These are phyloP conservation scores for Thunnus albacares DNA, from an alignment of 2,797 vertebrate genomes.

Conservation along the genomic window DNA sequence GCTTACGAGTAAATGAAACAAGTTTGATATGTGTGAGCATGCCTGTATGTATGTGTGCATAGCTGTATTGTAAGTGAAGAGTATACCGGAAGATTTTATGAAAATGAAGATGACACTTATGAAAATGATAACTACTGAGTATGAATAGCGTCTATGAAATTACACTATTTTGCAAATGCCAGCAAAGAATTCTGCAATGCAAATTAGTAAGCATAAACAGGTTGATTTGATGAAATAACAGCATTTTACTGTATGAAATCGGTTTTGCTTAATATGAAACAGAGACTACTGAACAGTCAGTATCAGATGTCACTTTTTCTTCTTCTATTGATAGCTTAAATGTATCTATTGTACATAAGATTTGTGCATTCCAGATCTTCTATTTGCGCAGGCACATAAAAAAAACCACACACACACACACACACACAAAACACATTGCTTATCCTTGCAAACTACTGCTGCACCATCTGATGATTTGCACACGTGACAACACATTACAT, in stretches of 20 bases:
- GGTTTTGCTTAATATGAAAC: slow-evolving; percentile 56
- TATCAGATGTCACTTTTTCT: slow-evolving; percentile 76
- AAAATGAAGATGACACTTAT: slow-evolving; percentile 33
- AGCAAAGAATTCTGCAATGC: slow-evolving; percentile 59
- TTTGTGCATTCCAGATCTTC: slow-evolving; percentile 59
- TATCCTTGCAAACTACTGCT: slow-evolving; percentile 46
- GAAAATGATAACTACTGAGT: slow-evolving; percentile 41
- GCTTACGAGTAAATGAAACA: slow-evolving; percentile 61
- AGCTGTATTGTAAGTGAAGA: slow-evolving; percentile 58
- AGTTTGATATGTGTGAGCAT: slow-evolving; percentile 67
- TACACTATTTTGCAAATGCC: slow-evolving; percentile 65
- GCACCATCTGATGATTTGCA: slow-evolving; percentile 66
- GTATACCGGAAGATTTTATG: slow-evolving; percentile 58
- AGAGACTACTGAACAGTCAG: slow-evolving; percentile 56
- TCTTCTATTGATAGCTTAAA: slow-evolving; percentile 66
- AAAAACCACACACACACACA: slow-evolving; percentile 12
- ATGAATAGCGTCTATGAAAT: slow-evolving; percentile 56
- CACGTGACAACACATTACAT: slow-evolving; percentile 63
- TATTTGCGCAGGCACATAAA: slow-evolving; percentile 40
- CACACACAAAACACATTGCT: slow-evolving; percentile 49
- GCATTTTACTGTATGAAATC: slow-evolving; percentile 57
- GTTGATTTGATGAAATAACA: slow-evolving; percentile 59
- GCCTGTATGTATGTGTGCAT: slow-evolving; percentile 67
- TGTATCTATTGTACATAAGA: slow-evolving; percentile 71
- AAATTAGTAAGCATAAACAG: slow-evolving; percentile 58